These are phyloP conservation scores for Diprion similis DNA, from an alignment of 1,140 invertebrate genomes.

Conservation along the genomic window DNA sequence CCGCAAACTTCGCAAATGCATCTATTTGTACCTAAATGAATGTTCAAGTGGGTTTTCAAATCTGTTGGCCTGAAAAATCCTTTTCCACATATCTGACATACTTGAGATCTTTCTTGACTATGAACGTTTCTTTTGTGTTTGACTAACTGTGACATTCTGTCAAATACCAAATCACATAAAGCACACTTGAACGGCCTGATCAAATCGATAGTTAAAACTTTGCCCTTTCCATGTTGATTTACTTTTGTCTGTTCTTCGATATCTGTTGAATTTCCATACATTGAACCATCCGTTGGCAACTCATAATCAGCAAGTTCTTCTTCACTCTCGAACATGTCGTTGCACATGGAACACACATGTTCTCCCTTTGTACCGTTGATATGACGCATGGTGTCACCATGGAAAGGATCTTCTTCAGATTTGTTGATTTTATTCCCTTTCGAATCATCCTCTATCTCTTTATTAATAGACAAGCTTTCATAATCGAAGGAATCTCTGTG, in stretches of 20 bases:
- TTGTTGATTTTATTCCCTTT: neutral
- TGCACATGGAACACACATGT: neutral
- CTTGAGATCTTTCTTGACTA: slow-evolving; percentile 49
- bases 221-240: neutral
- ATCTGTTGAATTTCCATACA: neutral
- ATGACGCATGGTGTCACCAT: neutral
- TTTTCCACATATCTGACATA: slow-evolving; percentile 54
- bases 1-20: slow-evolving; percentile 60
- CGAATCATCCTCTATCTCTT: neutral
- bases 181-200: slow-evolving; percentile 46
- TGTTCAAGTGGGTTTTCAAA: slow-evolving; percentile 59
- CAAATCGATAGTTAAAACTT: neutral
- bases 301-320: neutral
- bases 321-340: neutral
- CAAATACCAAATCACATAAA: slow-evolving; percentile 47
- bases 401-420: neutral
- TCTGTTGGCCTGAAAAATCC: slow-evolving; percentile 55
- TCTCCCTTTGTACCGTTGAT: neutral
- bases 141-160: slow-evolving; percentile 49
- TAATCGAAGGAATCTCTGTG: neutral
- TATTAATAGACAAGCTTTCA: neutral
- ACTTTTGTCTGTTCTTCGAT: neutral
- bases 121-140: slow-evolving; percentile 53
- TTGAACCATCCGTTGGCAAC: neutral
- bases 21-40: slow-evolving; percentile 58